phyloP scores from a whole-genome alignment of 2,113 vertebrate genomes.

The Lycaon pictus region DNA sequence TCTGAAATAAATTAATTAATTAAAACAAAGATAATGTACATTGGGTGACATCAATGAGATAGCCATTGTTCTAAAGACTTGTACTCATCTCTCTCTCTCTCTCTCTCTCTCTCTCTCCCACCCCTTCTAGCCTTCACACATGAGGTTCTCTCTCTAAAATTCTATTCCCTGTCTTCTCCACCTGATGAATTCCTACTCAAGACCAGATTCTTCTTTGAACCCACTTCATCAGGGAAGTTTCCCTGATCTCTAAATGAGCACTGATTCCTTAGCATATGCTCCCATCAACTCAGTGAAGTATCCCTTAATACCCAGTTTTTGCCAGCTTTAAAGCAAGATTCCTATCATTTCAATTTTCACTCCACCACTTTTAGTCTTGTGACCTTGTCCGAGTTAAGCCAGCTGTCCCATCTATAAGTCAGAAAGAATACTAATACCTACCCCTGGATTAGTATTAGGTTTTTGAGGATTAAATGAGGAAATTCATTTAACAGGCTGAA shows the following conservation, averaged over 20 bases:
- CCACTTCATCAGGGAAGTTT: neutral
- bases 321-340: neutral
- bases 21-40: neutral
- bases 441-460: neutral
- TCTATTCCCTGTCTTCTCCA: neutral
- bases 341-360: neutral
- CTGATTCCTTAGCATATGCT: neutral
- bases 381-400: neutral
- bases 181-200: neutral
- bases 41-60: neutral
- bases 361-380: neutral
- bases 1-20: neutral
- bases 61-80: neutral
- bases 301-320: neutral
- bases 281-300: accelerated
- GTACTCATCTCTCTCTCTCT: neutral
- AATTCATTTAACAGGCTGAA: neutral
- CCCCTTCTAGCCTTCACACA: neutral
- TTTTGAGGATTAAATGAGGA: conserved; percentile 35
- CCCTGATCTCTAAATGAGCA: neutral
- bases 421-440: neutral
- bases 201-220: neutral
- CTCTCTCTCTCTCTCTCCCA: neutral
- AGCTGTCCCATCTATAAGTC: neutral
- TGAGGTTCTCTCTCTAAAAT: neutral